Evolutionary conservation across 2,113 vertebrate genomes (phyloP).

Genomic region (Spea bombifrons): DNA sequence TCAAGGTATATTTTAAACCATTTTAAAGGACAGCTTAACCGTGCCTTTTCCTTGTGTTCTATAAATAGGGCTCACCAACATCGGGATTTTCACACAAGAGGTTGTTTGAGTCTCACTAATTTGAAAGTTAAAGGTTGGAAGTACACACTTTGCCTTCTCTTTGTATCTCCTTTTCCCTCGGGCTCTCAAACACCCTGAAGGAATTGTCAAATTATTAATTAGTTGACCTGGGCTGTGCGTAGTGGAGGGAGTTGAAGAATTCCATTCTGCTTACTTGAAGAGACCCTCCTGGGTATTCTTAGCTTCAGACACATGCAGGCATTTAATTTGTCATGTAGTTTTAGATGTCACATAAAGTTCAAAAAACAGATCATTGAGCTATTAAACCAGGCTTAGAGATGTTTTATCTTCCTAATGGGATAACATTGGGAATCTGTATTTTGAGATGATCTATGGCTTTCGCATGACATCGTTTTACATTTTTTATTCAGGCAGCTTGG

Average conservation of each 20-base stretch:
- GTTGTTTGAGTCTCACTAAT: constrained; percentile 61
- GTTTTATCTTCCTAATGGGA: constrained; percentile 95
- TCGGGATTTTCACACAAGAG: constrained; percentile 55
- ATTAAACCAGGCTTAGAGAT: constrained; percentile 82
- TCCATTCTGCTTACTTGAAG: constrained; percentile 76
- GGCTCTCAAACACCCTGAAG: constrained; percentile 80
- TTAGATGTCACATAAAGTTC: constrained; percentile 94
- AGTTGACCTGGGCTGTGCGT: constrained; percentile 81
- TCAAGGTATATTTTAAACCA: constrained; percentile 20
- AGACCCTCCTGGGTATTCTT: constrained; percentile 78
- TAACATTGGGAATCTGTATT: constrained; percentile 85
- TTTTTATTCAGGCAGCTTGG: constrained; percentile 86
- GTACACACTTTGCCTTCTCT: constrained; percentile 55
- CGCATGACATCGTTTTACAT: constrained; percentile 69
- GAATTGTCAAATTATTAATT: constrained; percentile 89
- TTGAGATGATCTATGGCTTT: constrained; percentile 76
- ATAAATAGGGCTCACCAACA: constrained; percentile 52
- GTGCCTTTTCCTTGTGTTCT: background rate
- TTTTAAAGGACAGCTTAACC: constrained; percentile 29
- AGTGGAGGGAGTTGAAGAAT: constrained; percentile 80
- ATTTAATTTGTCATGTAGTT: constrained; percentile 90
- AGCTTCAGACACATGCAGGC: constrained; percentile 81
- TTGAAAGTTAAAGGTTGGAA: constrained; percentile 60
- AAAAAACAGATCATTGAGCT: constrained; percentile 87
- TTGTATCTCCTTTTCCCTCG: constrained; percentile 58